Evolutionary conservation across 2,113 vertebrate species (phyloP).

Genomic region (Tinamus guttatus): DNA sequence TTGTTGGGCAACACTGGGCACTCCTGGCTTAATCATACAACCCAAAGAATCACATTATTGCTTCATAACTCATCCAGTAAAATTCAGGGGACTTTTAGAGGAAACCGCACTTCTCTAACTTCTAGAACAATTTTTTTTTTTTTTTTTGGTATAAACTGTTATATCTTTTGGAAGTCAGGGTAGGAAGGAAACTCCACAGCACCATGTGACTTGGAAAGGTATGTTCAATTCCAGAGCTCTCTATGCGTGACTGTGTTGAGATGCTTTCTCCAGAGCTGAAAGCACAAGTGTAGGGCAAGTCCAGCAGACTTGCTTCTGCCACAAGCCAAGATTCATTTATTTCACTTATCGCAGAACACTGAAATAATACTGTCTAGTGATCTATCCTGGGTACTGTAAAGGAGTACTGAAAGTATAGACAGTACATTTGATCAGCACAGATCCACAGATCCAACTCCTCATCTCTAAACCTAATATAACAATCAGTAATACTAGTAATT

Average conservation of each 20-base stretch:
- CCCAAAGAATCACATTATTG: slow-evolving; percentile 53
- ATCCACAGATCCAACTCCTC: neutral
- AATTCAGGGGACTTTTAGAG: slow-evolving; percentile 45
- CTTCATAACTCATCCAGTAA: slow-evolving; percentile 51
- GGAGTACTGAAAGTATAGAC: neutral
- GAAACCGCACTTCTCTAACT: neutral
- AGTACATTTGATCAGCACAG: neutral
- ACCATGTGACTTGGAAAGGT: neutral
- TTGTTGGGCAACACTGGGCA: slow-evolving; percentile 62
- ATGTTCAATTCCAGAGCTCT: neutral
- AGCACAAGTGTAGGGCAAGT: neutral
- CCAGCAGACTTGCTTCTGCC: neutral
- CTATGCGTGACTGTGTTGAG: neutral
- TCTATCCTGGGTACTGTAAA: neutral
- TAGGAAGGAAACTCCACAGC: neutral
- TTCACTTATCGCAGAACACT: neutral
- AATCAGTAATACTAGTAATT: neutral
- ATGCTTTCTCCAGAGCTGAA: neutral
- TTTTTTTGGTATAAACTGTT: neutral
- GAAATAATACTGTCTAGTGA: neutral
- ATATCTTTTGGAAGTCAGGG: neutral
- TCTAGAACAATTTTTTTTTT: neutral
- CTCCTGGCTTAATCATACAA: slow-evolving; percentile 59
- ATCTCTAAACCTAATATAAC: neutral
- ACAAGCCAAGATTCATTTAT: neutral